These are phyloP conservation scores for Calonectris borealis DNA, from an alignment of 2,113 vertebrate species.

Conservation along the genomic window DNA sequence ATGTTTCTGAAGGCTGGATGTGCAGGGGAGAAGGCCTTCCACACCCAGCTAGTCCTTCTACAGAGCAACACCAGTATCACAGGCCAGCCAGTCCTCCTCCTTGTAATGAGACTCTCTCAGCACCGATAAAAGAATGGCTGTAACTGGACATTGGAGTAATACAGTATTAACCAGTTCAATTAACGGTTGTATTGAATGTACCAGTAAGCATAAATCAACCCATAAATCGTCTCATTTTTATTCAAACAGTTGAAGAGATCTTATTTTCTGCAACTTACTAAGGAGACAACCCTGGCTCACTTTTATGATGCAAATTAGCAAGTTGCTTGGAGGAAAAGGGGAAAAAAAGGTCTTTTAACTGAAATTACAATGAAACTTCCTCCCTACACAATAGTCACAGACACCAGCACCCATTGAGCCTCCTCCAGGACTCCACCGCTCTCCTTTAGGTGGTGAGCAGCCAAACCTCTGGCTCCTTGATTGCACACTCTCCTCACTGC, in stretches of 20 bases:
- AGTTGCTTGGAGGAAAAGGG: background rate
- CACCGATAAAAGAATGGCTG: background rate
- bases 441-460: accelerated
- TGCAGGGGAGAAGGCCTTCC: background rate
- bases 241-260: background rate
- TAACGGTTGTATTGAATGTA: background rate
- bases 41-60: background rate
- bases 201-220: background rate
- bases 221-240: background rate
- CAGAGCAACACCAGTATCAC: background rate
- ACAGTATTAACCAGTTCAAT: background rate
- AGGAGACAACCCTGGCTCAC: background rate
- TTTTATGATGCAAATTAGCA: slow-evolving; percentile 26
- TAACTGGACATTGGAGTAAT: background rate
- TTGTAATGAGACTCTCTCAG: background rate
- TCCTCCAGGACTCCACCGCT: background rate
- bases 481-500: background rate
- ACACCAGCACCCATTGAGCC: background rate
- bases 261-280: background rate
- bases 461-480: background rate
- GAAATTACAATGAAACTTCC: background rate
- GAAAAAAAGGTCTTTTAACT: background rate
- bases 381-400: background rate
- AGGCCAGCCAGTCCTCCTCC: background rate
- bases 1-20: background rate